phyloP scores from a whole-genome alignment of 2,888 invertebrate genomes.

The Tuberolachnus salignus region DNA sequence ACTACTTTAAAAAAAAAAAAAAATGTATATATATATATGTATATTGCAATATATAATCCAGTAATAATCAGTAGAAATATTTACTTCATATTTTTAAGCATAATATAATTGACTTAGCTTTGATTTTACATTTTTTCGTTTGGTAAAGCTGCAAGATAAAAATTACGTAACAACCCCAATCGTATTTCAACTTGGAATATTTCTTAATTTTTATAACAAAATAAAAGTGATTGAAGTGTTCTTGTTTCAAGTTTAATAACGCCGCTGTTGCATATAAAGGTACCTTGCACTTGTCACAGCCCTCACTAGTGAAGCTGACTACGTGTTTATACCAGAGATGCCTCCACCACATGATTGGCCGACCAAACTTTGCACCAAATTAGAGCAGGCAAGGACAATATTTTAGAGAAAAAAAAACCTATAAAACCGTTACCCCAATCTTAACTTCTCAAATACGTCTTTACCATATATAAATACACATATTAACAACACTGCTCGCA shows the following conservation, averaged over 20 bases:
- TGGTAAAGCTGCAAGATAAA: neutral
- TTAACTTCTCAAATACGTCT: constrained; percentile 21
- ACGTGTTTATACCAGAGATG: constrained; percentile 97
- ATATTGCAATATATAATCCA: neutral
- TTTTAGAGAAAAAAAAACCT: constrained; percentile 25
- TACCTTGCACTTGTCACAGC: constrained; percentile 97
- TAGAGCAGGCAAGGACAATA: constrained; percentile 77
- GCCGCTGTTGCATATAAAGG: constrained; percentile 66
- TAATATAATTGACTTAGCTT: constrained; percentile 29
- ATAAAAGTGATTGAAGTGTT: constrained; percentile 54
- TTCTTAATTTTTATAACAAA: constrained; percentile 40
- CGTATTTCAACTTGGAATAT: neutral
- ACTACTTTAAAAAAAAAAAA: no score
- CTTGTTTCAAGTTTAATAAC: constrained; percentile 56
- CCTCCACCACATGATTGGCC: constrained; percentile 95
- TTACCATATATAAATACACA: constrained; percentile 19
- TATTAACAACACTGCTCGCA: constrained; percentile 48
- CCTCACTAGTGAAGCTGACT: constrained; percentile 96
- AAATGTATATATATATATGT: neutral
- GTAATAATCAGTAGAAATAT: neutral
- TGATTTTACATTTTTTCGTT: neutral
- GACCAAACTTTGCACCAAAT: constrained; percentile 89
- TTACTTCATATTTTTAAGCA: neutral
- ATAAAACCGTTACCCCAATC: neutral
- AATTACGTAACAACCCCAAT: neutral